These are phyloP conservation scores for Micromys minutus DNA, from an alignment of 2,113 vertebrate species.

Conservation along the genomic window DNA sequence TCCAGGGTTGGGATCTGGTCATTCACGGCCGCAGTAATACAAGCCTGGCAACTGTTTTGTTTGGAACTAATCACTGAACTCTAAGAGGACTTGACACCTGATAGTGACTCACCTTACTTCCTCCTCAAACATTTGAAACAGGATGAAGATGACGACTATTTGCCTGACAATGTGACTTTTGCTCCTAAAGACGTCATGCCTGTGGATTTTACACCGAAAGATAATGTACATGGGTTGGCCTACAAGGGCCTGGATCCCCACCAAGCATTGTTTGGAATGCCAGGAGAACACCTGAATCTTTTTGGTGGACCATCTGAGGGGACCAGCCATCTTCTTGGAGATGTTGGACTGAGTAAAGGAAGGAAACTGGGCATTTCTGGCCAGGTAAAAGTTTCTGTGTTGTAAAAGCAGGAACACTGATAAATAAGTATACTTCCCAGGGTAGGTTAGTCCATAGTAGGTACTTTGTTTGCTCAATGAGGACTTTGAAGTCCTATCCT, in stretches of 20 bases:
- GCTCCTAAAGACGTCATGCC: constrained; percentile 95
- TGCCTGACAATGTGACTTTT: constrained; percentile 94
- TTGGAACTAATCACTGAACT: constrained; percentile 54
- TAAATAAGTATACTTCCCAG: background rate
- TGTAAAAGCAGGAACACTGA: background rate
- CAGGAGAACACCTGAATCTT: constrained; percentile 86
- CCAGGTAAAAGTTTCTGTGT: constrained; percentile 87
- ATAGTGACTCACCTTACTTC: constrained; percentile 47
- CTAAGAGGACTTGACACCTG: background rate
- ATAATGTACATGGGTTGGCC: constrained; percentile 93
- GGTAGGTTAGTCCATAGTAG: background rate
- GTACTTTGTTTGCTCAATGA: background rate
- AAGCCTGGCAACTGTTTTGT: background rate
- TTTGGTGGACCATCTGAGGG: constrained; percentile 86
- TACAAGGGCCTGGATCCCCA: constrained; percentile 94
- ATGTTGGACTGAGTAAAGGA: constrained; percentile 77
- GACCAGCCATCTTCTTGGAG: constrained; percentile 86
- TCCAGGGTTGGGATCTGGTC: background rate
- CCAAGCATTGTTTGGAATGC: constrained; percentile 87
- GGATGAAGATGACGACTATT: constrained; percentile 91
- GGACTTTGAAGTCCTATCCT: background rate
- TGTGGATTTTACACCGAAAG: constrained; percentile 91
- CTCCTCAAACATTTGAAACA: constrained; percentile 62
- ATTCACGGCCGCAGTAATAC: background rate
- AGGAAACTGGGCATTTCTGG: constrained; percentile 93